Evolutionary conservation across 2,113 vertebrate species (phyloP).

Genomic region (Phalacrocorax carbo): DNA sequence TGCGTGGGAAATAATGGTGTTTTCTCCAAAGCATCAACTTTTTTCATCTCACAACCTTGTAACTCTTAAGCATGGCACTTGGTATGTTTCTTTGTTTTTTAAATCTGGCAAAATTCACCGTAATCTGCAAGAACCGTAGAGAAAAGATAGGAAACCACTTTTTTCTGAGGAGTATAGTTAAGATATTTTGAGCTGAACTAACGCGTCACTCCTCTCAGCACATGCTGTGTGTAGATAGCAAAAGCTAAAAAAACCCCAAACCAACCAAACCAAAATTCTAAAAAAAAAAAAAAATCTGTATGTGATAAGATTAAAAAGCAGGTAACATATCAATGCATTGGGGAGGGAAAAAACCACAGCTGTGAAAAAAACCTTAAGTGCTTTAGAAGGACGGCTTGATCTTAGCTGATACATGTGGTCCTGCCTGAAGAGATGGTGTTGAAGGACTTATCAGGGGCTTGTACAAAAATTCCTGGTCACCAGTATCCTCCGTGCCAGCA

Average conservation of each 20-base stretch:
- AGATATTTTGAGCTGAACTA: neutral
- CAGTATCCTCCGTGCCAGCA: neutral
- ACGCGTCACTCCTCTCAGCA: neutral
- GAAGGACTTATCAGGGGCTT: neutral
- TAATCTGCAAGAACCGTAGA: neutral
- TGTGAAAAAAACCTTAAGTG: neutral
- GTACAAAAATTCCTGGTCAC: neutral
- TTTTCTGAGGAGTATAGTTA: neutral
- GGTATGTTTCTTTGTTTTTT: neutral
- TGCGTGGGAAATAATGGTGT: neutral
- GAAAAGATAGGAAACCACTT: neutral
- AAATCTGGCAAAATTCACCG: neutral
- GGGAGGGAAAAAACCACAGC: neutral
- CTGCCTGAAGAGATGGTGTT: neutral
- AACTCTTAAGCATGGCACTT: neutral
- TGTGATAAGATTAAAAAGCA: neutral
- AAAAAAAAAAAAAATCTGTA: neutral
- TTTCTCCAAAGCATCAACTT: neutral
- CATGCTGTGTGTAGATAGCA: neutral
- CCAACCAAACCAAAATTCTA: neutral
- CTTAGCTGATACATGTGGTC: neutral
- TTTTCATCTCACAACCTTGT: neutral
- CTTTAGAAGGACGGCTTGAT: neutral
- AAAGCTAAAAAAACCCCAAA: neutral
- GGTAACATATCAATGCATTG: neutral